These are phyloP conservation scores for Echinops telfairi DNA, from an alignment of 2,113 vertebrate species.

Conservation along the genomic window DNA sequence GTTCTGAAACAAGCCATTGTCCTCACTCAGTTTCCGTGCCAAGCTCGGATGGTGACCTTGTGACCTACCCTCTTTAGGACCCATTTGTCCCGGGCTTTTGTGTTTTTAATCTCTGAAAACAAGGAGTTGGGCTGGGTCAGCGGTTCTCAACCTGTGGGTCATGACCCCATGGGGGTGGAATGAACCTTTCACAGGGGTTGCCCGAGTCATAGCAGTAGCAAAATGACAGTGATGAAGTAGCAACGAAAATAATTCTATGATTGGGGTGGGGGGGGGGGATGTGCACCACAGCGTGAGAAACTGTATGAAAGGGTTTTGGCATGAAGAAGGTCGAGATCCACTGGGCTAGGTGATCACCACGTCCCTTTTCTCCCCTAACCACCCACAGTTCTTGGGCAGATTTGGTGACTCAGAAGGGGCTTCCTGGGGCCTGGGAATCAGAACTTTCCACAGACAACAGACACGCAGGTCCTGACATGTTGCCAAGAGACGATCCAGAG, in stretches of 20 bases:
- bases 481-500: conserved; percentile 77
- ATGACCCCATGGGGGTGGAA: no score
- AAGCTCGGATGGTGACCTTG: neutral
- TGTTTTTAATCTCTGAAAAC: neutral
- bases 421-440: neutral
- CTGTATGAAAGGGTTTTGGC: no score
- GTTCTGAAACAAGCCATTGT: conserved; percentile 40
- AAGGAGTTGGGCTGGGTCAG: neutral
- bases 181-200: no score
- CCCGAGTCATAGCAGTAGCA: no score
- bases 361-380: neutral
- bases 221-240: no score
- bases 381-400: neutral
- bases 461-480: conserved; percentile 56
- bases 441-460: conserved; percentile 43
- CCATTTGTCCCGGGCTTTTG: no score
- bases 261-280: no score
- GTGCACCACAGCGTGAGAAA: no score
- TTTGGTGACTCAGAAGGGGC: neutral
- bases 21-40: neutral
- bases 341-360: neutral
- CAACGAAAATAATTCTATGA: no score
- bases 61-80: neutral
- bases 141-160: no score
- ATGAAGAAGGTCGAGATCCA: no score